Conservation (phyloP, 2,888 invertebrate genomes). For the Apotomis turbidana region DNA sequence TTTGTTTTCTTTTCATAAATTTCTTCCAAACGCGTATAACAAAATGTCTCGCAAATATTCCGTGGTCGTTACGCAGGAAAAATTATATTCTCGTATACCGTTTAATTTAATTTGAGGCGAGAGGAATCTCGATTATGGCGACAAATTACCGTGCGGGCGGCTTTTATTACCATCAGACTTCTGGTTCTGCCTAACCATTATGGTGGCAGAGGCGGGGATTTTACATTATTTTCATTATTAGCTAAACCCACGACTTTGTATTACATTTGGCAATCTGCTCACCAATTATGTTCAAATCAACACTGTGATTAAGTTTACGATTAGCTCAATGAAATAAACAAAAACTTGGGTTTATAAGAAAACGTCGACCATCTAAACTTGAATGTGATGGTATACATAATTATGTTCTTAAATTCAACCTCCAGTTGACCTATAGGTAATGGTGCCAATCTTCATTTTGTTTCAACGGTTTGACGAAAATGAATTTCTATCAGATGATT, state of each 20-base stretch:
- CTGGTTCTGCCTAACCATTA: constrained; percentile 63
- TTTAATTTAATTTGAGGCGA: constrained; percentile 71
- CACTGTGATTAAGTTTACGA: constrained; percentile 21
- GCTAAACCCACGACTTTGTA: constrained; percentile 36
- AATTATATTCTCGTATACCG: constrained; percentile 56
- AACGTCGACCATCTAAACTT: constrained; percentile 12
- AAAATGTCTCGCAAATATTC: constrained; percentile 48
- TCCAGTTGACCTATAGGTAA: constrained; percentile 3
- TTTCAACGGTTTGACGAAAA: too few relatives aligned
- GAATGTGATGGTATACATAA: background rate
- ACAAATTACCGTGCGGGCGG: constrained; percentile 70
- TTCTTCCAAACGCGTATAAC: constrained; percentile 46
- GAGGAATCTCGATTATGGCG: constrained; percentile 74
- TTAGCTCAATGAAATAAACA: constrained; percentile 19
- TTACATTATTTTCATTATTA: constrained; percentile 39
- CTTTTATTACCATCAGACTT: constrained; percentile 71
- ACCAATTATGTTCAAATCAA: constrained; percentile 18
- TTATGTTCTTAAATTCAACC: background rate
- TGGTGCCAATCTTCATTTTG: background rate
- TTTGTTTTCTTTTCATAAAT: constrained; percentile 47
- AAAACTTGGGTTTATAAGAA: constrained; percentile 16
- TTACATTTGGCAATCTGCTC: constrained; percentile 17
- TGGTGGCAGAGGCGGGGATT: constrained; percentile 47
- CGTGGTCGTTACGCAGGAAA: constrained; percentile 44
- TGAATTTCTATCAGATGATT: too few relatives aligned